Evolutionary conservation across 2,113 vertebrate genomes (phyloP), one percentile per base, ranked within the genome.

Genomic region (Tupaia tana): DNA sequence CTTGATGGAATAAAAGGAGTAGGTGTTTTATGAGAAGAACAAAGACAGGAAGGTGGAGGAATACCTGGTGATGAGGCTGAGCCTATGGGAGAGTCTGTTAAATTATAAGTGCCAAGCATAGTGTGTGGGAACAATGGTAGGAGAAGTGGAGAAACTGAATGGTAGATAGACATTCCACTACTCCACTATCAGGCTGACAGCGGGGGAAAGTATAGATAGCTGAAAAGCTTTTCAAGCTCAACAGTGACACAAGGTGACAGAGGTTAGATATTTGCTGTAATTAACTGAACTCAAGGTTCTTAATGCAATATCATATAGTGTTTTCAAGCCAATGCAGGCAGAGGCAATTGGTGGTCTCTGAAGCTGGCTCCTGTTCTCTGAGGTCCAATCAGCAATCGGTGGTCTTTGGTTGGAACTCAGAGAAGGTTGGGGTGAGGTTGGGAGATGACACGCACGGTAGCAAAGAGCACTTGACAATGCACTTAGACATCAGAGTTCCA

Each of bases 71-170:
- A 58, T 34, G 79, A 25, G 16, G 27, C 7, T 20, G 59, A 93
- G 66, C 15, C 52, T 13, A 5, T 58, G 25, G 29, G 25, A 31
- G 12, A 19, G 9, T 31, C 52, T 61, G 13, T 19, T 43, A 52
- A n/a, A 73, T 2, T 7, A 4, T 6, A 20, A 8, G 9, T 9
- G 8, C 14, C 24, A 2, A 1, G 10, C 1, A 67, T 4, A 79
- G 8, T n/a, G 1, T 7, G 0, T 31, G 22, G 24, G 29, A 15
- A 13, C 6, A 15, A 34, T 14, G 18, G 10, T 14, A 20, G 66
- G 34, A 67, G 1, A 34, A 82, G 77, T 58, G 18, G 6, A 88
- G 43, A 24, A 34, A 61, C 22, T 64, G 3, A 31, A 66, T 54
- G 58, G 3, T 10, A 18, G 43, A 43, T 43, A 43, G 43, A 43